A percentile compares a stretch with the other conserved stretches of the same genome.
phyloP scores from a whole-genome alignment of 2,797 vertebrate genomes.

The Crocidura indochinensis region DNA sequence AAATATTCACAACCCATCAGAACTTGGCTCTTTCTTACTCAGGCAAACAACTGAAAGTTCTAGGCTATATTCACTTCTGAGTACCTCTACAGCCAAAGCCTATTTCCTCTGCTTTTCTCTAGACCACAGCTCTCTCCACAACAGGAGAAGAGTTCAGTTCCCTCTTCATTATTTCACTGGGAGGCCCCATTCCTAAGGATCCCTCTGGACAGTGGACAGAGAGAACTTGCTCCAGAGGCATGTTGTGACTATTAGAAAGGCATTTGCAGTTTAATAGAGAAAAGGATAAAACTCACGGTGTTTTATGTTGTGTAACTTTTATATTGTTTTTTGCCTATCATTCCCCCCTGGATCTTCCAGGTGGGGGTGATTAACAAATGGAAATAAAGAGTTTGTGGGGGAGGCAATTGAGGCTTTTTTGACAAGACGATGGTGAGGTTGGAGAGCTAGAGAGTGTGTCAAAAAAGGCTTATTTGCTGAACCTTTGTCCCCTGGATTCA shows the following conservation, averaged over 20 bases:
- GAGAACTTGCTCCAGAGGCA: background rate
- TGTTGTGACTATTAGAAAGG: conserved; percentile 9
- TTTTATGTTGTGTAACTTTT: too few relatives aligned
- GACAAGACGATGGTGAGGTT: too few relatives aligned
- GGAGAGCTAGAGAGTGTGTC: too few relatives aligned
- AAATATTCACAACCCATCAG: background rate
- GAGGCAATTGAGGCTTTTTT: too few relatives aligned
- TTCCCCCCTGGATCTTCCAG: too few relatives aligned
- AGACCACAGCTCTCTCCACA: background rate
- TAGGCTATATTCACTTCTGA: background rate
- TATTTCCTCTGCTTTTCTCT: conserved; percentile 1
- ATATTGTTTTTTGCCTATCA: too few relatives aligned
- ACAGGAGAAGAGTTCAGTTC: background rate
- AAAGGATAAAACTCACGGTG: background rate
- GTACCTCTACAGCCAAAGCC: background rate
- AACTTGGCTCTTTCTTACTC: conserved; percentile 15
- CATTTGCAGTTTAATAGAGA: background rate
- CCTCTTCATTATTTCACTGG: background rate
- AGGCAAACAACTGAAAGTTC: background rate
- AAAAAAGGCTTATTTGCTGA: too few relatives aligned
- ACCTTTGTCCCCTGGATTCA: too few relatives aligned
- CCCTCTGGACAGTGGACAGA: background rate
- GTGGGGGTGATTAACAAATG: too few relatives aligned
- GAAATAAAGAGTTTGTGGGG: too few relatives aligned
- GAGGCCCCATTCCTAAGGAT: background rate